Conservation (phyloP, 2,797 vertebrate genomes). For the Sternarchorhynchus goeldii region DNA sequence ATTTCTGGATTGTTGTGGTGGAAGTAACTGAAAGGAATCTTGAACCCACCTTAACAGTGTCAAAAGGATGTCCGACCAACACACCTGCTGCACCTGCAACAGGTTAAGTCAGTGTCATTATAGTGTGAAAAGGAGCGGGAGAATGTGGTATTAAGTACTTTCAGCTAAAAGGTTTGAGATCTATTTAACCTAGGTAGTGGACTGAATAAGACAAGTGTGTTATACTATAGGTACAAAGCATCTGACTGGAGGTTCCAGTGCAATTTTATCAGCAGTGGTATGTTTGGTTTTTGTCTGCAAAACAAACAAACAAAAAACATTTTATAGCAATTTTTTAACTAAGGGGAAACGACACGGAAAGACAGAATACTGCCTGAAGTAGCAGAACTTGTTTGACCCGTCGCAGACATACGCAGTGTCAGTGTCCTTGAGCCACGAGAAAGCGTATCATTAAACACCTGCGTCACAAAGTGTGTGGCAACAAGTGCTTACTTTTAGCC, state of each 20-base stretch:
- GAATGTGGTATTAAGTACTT: not conserved
- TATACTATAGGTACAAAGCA: too few species aligned
- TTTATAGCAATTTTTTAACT: too few species aligned
- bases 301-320: too few species aligned
- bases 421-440: conserved; percentile 28
- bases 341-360: too few species aligned
- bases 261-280: too few species aligned
- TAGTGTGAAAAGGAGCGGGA: too few species aligned
- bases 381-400: not conserved
- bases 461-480: conserved; percentile 17
- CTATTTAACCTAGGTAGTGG: not conserved
- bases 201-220: too few species aligned
- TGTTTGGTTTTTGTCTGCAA: too few species aligned
- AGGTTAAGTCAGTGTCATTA: not conserved
- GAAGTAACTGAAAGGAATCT: not conserved
- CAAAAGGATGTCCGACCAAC: conserved; percentile 95
- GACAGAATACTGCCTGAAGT: too few species aligned
- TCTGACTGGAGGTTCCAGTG: too few species aligned
- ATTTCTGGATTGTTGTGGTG: conserved; percentile 29
- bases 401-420: not conserved
- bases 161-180: too few species aligned
- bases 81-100: conserved; percentile 91
- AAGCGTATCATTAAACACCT: not conserved
- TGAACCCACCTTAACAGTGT: conserved; percentile 94
- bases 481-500: not conserved